Percentiles rank a stretch among this genome's conserved stretches.
phyloP scores from a whole-genome alignment of 2,113 vertebrate genomes.

The Oncorhynchus masou region DNA sequence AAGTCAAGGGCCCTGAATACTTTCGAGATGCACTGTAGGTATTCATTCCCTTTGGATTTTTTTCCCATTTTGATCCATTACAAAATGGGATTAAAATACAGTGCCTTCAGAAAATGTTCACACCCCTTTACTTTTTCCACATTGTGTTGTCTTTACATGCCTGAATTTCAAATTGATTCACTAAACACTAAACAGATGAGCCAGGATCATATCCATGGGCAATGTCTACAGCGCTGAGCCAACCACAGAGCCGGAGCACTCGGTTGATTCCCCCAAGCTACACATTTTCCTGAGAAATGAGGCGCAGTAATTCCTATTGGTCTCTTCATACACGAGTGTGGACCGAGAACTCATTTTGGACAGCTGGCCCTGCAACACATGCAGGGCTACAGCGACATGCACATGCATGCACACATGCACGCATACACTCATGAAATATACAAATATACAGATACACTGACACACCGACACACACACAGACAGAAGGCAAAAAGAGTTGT shows the following conservation, averaged over 20 bases:
- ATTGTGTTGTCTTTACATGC: too few relatives aligned
- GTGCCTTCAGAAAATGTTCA: too few relatives aligned
- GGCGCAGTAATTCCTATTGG: slow-evolving; percentile 45
- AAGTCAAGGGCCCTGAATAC: too few relatives aligned
- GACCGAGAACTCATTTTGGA: slow-evolving; percentile 18
- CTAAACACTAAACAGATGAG: slow-evolving; percentile 25
- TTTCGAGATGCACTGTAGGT: too few relatives aligned
- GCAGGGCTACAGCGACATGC: background rate
- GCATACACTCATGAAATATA: slow-evolving; percentile 1
- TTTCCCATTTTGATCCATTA: too few relatives aligned
- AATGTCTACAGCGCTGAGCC: background rate
- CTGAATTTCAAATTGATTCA: too few relatives aligned
- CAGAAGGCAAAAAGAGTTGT: background rate
- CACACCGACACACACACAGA: background rate
- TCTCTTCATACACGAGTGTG: slow-evolving; percentile 33
- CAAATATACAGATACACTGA: background rate
- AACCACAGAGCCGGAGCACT: slow-evolving; percentile 14
- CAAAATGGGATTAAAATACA: too few relatives aligned
- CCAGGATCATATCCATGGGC: slow-evolving; percentile 21
- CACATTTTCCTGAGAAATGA: slow-evolving; percentile 57
- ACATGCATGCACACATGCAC: slow-evolving; percentile 3
- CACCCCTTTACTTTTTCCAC: too few relatives aligned
- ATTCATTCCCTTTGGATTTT: too few relatives aligned
- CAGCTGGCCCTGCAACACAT: slow-evolving; percentile 17
- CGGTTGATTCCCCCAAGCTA: slow-evolving; percentile 26